Evolutionary conservation across 2,888 invertebrate genomes (phyloP), one percentile per base, ranked within the genome.

Genomic region (Phalangium opilio): DNA sequence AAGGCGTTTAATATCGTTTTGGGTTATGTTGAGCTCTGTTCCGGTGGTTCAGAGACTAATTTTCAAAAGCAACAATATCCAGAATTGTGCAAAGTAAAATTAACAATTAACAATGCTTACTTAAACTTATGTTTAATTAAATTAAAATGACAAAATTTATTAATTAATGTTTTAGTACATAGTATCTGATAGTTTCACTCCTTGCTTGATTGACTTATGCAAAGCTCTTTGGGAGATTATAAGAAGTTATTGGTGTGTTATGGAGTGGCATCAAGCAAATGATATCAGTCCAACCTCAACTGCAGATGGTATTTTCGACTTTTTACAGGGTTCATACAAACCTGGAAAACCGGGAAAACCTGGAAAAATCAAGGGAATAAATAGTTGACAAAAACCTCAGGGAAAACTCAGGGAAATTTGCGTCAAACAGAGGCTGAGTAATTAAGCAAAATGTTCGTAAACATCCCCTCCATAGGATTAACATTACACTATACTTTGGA

Each of bases 201-300:
- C 77, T 0, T 93, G 93, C 61, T 67, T 95, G 33, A 70, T 83
- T 1, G 83, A 84, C 61, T 67, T 95, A 20, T 90, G 91, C 62
- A 86, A 84, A 66, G 80, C 84, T 12, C 69, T 93, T 50, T 87
- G 86, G 73, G 70, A 76, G 46, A 80, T 89, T 27, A 76, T 87
- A 68, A 69, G 77, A 15, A 85, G 83, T 59, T 87, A 86, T 60
- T 77, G 81, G 59, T 70, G 80, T 47, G 71, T 85, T 1, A 75
- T 81, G 3, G 73, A 75, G 51, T 89, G 85, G 85, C 85, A 89
- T 64, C 69, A 71, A 33, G 68, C 74, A 43, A 54, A 60, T 43
- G 51, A 38, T 8, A 27, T 7, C 27, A 7, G 5, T 27, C 27
- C 27, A 7, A 27, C 27, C 27, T 27, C 27, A 8, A 27, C 41